phyloP scores from a whole-genome alignment of 2,797 vertebrate genomes.

The Pseudochromis fuscus region DNA sequence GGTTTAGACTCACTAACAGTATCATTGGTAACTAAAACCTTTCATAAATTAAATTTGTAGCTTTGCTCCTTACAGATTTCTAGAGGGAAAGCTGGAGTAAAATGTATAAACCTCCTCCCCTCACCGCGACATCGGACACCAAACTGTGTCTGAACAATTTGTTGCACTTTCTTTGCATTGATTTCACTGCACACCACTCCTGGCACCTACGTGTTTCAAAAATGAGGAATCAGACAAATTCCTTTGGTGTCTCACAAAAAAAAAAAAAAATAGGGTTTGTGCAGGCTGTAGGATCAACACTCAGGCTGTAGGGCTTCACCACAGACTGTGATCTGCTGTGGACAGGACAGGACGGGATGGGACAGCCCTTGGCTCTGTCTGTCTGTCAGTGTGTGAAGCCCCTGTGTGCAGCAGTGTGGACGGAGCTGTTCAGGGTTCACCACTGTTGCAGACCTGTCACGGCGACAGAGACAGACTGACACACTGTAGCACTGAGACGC shows the following conservation, averaged over 20 bases:
- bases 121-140: constrained; percentile 22
- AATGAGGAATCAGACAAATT: constrained; percentile 32
- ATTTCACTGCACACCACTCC: constrained; percentile 37
- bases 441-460: constrained; percentile 65
- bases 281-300: neutral
- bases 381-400: constrained; percentile 74
- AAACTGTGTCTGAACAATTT: constrained; percentile 44
- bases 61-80: neutral
- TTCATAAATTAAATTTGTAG: constrained; percentile 2
- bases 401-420: constrained; percentile 67
- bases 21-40: neutral
- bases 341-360: constrained; percentile 75
- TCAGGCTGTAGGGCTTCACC: constrained; percentile 3
- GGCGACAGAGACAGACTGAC: constrained; percentile 73
- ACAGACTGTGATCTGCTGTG: constrained; percentile 50
- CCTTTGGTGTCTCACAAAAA: constrained; percentile 35
- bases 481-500: constrained; percentile 56
- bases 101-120: constrained; percentile 2
- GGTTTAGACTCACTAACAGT: neutral
- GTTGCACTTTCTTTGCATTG: constrained; percentile 33
- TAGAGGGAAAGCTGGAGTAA: constrained; percentile 13
- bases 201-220: constrained; percentile 41
- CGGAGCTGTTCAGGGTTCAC: constrained; percentile 58
- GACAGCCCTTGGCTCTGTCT: constrained; percentile 67
- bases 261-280: neutral